Conservation (phyloP, 2,888 invertebrate species). For the Clepsis dumicolana region DNA sequence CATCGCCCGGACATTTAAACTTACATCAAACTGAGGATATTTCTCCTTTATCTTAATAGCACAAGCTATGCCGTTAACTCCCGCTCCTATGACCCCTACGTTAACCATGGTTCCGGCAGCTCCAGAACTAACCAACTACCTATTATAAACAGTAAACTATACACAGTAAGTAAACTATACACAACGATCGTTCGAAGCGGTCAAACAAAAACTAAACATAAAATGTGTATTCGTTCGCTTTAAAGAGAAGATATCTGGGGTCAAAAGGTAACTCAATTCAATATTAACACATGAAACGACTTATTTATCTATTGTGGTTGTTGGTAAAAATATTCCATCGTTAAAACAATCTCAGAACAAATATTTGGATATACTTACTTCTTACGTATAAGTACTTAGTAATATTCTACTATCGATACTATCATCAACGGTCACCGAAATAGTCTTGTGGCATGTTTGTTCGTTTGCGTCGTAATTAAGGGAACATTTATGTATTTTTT, state of each 20-base stretch:
- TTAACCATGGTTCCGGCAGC: constrained; percentile 56
- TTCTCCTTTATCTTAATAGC: constrained; percentile 89
- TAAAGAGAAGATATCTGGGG: constrained; percentile 28
- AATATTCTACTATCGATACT: too few species aligned
- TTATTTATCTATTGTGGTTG: not conserved
- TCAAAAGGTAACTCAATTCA: constrained; percentile 23
- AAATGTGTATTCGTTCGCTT: not conserved
- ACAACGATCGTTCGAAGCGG: constrained; percentile 6
- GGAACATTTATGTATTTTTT: too few species aligned
- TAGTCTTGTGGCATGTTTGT: too few species aligned
- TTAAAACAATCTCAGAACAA: not conserved
- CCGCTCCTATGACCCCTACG: constrained; percentile 91
- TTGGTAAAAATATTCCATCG: not conserved
- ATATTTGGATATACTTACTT: not conserved
- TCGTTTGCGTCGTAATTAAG: too few species aligned
- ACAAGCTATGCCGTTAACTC: constrained; percentile 90
- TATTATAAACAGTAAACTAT: not conserved
- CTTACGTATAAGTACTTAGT: too few species aligned
- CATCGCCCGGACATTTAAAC: too few species aligned
- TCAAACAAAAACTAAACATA: not conserved
- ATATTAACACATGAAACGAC: not conserved
- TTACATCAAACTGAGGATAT: constrained; percentile 75
- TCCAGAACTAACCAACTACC: not conserved
- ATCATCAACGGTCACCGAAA: too few species aligned
- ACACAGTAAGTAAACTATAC: too few species aligned